Evolutionary conservation across 2,888 invertebrate genomes (phyloP), one percentile per base, ranked within the genome.

Genomic region (Octodonta nipae): DNA sequence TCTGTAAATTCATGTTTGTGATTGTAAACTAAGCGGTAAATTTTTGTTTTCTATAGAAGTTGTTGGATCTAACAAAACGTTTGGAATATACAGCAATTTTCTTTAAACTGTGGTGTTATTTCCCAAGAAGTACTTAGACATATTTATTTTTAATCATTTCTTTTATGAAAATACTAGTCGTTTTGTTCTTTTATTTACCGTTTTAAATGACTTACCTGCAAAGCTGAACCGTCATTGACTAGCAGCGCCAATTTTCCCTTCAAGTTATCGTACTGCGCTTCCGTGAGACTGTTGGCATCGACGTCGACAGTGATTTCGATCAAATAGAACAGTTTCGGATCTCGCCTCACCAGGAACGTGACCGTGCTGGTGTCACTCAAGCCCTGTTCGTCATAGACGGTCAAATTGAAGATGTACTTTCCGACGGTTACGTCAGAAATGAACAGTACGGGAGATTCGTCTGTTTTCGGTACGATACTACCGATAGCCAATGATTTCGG

Each of bases 341-440:
- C 85, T 43, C 70, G 61, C 54, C 85, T 84, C 1, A 93, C 83
- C 47, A 80, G 73, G 46, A 93, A 71, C 33, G 82, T 83, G 13
- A 86, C 86, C 0, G 81, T 78, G 56, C 92, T 89, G 10, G 78
- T 75, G 44, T 75, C 77, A 1, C 76, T 76, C 33, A 85, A 67
- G 0, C 92, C 92, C 57, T 92, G 89, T 44, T 84, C 85, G 58
- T 93, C 93, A 24, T 71, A 79, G 1, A 93, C 91, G n/a, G 80
- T 82, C 35, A 93, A 64, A 50, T 79, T 81, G 54, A 91, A 92
- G 2, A 87, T 75, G 56, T 92, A 93, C 42, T 81, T 73, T 0
- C 92, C 93, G 3, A 82, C 75, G 28, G 86, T 80, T 32, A 91
- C 69, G 57, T 87, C 80, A n/a, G 83, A 66, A 52, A 84, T 68